Evolutionary conservation across 2,113 vertebrate genomes (phyloP), one percentile per base, ranked within the genome.

Genomic region (Periophthalmus modestus): DNA sequence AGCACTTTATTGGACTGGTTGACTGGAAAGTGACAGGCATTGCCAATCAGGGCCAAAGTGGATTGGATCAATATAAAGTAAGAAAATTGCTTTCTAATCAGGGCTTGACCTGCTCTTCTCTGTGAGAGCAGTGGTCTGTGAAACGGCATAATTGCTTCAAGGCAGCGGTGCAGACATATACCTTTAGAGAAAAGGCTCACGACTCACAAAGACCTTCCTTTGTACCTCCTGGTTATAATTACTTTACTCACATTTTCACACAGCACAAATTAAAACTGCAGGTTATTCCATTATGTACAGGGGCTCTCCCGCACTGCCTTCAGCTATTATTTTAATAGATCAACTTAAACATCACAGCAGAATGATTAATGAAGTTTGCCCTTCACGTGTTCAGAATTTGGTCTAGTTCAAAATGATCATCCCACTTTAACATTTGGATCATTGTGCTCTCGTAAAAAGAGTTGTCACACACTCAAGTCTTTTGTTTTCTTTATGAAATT

Each of bases 1-100:
- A 39, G 61, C 61, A 36, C 61, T 39, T 65, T 43, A 65, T 65
- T 65, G 62, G 36, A 39, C 33, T 65, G 34, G 62, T 65, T 65
- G 62, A 65, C 62, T 65, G 19, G 57, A 58, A 52, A 70, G 73
- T 80, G 80, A 85, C 72, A 69, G 83, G 75, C 81, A 71, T 74
- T 80, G 58, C 74, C 79, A 81, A 82, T 87, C 84, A 83, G 74
- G 52, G 33, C 57, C 21, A 55, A 43, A 79, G 84, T 72, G 85
- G 74, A 81, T 78, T 68, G 74, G 80, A 87, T 85, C 80, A 84
- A 83, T 88, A 85, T 68, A 72, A 82, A 83, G 80, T 81, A 77
- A 82, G 73, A 79, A 79, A 85, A 72, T 75, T 69, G n/a, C 75
- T 83, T 67, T 89, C 74, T 79, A 87, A 86, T 87, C 71, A 79